Conservation (phyloP, 1,140 invertebrate species). For the Neotoxoptera formosana region DNA sequence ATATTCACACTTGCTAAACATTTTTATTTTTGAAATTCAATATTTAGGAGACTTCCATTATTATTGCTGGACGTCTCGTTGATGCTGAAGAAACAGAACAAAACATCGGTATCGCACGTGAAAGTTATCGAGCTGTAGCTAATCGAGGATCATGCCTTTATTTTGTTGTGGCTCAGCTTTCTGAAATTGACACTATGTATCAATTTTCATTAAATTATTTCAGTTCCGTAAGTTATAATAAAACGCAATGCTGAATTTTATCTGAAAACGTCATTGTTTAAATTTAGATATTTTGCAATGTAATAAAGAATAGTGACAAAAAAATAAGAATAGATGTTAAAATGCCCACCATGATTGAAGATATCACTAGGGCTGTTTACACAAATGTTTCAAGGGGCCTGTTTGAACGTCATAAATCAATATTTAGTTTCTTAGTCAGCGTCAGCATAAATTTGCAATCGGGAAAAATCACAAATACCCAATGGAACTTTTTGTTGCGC, state of each 20-base stretch:
- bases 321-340: slow-evolving; percentile 27
- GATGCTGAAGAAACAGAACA: slow-evolving; percentile 70
- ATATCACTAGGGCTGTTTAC: slow-evolving; percentile 32
- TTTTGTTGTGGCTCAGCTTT: slow-evolving; percentile 87
- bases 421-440: slow-evolving; percentile 86
- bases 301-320: slow-evolving; percentile 36
- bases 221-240: slow-evolving; percentile 73
- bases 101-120: slow-evolving; percentile 80
- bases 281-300: slow-evolving; percentile 62
- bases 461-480: slow-evolving; percentile 66
- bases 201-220: slow-evolving; percentile 93
- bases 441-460: slow-evolving; percentile 75
- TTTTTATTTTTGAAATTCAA: background rate
- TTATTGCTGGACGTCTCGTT: slow-evolving; percentile 32
- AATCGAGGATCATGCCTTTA: slow-evolving; percentile 87
- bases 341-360: slow-evolving; percentile 29
- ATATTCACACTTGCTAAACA: background rate
- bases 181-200: slow-evolving; percentile 94
- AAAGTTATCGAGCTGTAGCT: slow-evolving; percentile 85
- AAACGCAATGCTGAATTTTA: slow-evolving; percentile 67
- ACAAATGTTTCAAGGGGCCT: slow-evolving; percentile 66
- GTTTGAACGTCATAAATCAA: slow-evolving; percentile 90
- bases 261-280: slow-evolving; percentile 51
- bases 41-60: slow-evolving; percentile 64
- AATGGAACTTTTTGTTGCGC: slow-evolving; percentile 80